Base-by-base conservation (phyloP, 2,113 vertebrate genomes). In the Uropsilus gracilis region DNA sequence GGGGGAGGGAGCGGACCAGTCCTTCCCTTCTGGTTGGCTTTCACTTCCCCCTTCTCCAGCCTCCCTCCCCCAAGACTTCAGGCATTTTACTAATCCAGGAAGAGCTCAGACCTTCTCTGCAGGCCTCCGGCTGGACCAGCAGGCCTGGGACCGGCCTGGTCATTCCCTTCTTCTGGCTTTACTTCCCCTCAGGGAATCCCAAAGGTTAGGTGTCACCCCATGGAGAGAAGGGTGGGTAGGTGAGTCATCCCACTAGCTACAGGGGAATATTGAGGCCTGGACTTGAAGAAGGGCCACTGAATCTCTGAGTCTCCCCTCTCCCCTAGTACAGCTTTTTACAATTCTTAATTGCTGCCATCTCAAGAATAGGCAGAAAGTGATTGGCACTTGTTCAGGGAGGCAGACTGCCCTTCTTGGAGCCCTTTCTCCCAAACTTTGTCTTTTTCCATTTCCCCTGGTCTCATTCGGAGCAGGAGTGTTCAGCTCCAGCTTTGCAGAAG, bases 1-100 rank as follows among this genome's bases (percentile, higher is more conserved):
- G 44, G 69, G 81, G 90, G 90, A 89, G 80, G 86, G 90, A 34
- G n/a, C 76, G 81, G 76, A 55, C 30, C 63, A 3, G 6, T 72
- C 26, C 88, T 90, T 96, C 91, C 94, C 94, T 86, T 92, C 42
- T 46, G 91, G 95, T 90, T 73, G 59, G 55, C 69, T 97, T 95
- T 97, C 94, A 96, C 89, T 97, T 97, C 96, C 93, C 68, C 46
- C 68, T 97, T 94, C 77, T 93, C 86, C 75, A 89, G 37, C 71
- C 46, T 91, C 77, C 94, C 78, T 90, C 86, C 91, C 81, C 71
- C 75, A 89, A 93, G 94, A 61, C 48, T 84, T 66, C n/a, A 86
- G 87, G 71, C 71, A 39, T 87, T 46, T 81, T 69, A 78, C 6
- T 83, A 77, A 92, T 85, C 50, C 68, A 83, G 92, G 75, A 94